Percentiles rank a stretch among this genome's conserved stretches.
Evolutionary conservation across 1,140 invertebrate species (phyloP).

Genomic region (Drosophila seguyi): DNA sequence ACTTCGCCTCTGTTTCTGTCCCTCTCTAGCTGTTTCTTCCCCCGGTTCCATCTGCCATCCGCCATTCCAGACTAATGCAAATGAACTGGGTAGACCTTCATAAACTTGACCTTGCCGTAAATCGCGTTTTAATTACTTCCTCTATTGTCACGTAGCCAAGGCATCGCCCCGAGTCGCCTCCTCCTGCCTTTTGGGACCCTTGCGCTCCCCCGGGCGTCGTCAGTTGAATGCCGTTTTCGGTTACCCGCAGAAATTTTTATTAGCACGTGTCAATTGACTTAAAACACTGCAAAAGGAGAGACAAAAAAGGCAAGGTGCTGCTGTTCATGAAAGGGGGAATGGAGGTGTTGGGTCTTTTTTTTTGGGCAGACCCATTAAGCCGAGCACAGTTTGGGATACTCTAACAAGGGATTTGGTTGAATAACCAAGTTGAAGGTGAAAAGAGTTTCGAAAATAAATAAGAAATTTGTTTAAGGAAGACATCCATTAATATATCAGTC

Average conservation of each 20-base stretch:
- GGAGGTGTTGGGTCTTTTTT: conserved; percentile 1
- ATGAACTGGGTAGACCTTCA: conserved; percentile 76
- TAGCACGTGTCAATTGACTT: conserved; percentile 78
- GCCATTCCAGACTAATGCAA: conserved; percentile 57
- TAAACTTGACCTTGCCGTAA: conserved; percentile 80
- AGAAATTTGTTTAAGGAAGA: no score
- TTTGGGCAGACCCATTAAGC: background rate
- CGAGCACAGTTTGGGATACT: conserved; percentile 19
- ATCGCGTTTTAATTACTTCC: conserved; percentile 82
- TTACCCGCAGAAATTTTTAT: conserved; percentile 73
- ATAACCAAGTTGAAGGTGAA: conserved; percentile 12
- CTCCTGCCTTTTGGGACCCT: background rate
- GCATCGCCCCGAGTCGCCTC: conserved; percentile 26
- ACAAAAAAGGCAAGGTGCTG: conserved; percentile 10
- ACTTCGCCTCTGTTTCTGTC: background rate
- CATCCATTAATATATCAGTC: no score
- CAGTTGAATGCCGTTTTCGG: conserved; percentile 64
- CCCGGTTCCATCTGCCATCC: background rate
- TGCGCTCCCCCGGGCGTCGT: conserved; percentile 2
- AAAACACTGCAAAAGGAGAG: conserved; percentile 41
- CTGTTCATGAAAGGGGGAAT: background rate
- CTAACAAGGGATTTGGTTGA: conserved; percentile 3
- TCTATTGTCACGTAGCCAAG: conserved; percentile 76
- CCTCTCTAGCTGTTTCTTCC: background rate
- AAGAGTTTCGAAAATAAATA: background rate